phyloP scores from a whole-genome alignment of 2,888 invertebrate genomes.

The Mantis religiosa region DNA sequence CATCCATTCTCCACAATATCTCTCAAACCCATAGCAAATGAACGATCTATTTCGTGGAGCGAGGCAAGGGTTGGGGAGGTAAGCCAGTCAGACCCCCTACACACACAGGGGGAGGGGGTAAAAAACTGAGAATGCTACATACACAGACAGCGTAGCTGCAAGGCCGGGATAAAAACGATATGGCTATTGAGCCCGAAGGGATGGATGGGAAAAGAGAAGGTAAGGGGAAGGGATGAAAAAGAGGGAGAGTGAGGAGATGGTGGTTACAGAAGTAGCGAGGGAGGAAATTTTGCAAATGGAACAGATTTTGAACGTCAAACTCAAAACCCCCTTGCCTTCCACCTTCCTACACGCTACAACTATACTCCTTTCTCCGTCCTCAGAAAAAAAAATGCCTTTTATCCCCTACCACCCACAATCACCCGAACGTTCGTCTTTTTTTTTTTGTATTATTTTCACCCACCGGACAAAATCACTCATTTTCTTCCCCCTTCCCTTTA shows the following conservation, averaged over 20 bases:
- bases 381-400: slow-evolving; percentile 20
- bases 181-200: slow-evolving; percentile 28
- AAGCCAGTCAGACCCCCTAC: slow-evolving; percentile 16
- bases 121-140: slow-evolving; percentile 23
- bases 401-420: slow-evolving; percentile 36
- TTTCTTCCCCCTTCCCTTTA: slow-evolving; percentile 23
- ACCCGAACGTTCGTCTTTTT: slow-evolving; percentile 38
- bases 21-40: slow-evolving; percentile 26
- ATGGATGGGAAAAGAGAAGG: slow-evolving; percentile 24
- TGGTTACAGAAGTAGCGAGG: neutral
- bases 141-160: slow-evolving; percentile 17
- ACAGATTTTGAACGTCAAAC: slow-evolving; percentile 33
- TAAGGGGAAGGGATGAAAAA: slow-evolving; percentile 6
- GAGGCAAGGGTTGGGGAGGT: slow-evolving; percentile 11
- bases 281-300: slow-evolving; percentile 31
- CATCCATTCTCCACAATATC: slow-evolving; percentile 27
- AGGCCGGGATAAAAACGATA: slow-evolving; percentile 27
- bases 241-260: neutral
- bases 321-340: slow-evolving; percentile 12
- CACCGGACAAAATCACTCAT: slow-evolving; percentile 30
- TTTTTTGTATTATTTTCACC: slow-evolving; percentile 23
- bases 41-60: slow-evolving; percentile 24
- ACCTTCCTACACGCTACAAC: neutral
- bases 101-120: neutral
- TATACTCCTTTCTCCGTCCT: slow-evolving; percentile 7